Evolutionary conservation across 2,888 invertebrate species (phyloP).

Genomic region (Alsophila aescularia): DNA sequence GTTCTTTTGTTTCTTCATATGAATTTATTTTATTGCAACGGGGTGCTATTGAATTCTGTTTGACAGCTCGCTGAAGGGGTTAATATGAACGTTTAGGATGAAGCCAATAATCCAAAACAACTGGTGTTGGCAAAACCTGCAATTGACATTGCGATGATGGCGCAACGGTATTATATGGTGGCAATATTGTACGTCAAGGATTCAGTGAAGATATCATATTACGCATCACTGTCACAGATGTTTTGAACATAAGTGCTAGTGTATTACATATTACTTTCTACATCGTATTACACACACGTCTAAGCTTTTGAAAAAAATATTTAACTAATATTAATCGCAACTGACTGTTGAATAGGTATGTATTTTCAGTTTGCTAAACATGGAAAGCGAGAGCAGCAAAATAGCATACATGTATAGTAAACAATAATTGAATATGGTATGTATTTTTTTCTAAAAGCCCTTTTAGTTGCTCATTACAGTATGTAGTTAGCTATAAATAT

Average conservation of each 20-base stretch:
- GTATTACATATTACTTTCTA: no score
- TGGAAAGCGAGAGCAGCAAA: no score
- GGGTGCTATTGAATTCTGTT: conserved; percentile 71
- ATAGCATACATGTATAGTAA: no score
- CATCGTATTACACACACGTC: no score
- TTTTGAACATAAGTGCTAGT: background rate
- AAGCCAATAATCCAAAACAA: conserved; percentile 82
- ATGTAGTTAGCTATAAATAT: no score
- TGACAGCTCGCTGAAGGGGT: conserved; percentile 83
- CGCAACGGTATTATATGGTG: conserved; percentile 51
- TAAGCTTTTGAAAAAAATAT: no score
- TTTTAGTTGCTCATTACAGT: no score
- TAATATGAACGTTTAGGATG: conserved; percentile 81
- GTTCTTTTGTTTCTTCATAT: conserved; percentile 72
- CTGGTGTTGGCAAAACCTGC: conserved; percentile 79
- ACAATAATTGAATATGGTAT: no score
- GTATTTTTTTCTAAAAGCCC: no score
- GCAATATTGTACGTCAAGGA: conserved; percentile 25
- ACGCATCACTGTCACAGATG: background rate
- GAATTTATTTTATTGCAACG: conserved; percentile 70
- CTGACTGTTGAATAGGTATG: no score
- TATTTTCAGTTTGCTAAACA: no score
- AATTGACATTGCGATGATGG: conserved; percentile 76
- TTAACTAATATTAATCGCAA: no score
- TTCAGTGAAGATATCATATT: background rate